Conservation (phyloP, 35 echinoderm and acorn worm species). For the Strongylocentrotus purpuratus region DNA sequence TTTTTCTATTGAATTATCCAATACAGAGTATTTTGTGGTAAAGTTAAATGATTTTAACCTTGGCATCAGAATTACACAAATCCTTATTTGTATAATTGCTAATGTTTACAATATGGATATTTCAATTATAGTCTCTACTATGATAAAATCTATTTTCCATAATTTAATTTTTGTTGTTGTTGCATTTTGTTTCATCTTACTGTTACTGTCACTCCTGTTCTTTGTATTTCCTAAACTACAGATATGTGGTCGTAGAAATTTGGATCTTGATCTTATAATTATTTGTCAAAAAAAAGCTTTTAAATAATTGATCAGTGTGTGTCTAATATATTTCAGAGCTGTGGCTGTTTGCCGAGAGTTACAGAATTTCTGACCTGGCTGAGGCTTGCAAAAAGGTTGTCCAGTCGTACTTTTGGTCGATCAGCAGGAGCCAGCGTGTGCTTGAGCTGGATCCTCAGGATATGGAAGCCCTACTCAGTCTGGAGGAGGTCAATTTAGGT, state of each 20-base stretch:
- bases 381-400: slow-evolving; percentile 10
- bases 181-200: background rate
- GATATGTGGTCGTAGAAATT: too few relatives aligned
- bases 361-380: background rate
- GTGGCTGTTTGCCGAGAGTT: slow-evolving; percentile 34
- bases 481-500: slow-evolving; percentile 26
- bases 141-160: too few relatives aligned
- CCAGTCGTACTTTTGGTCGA: background rate
- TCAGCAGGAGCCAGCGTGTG: background rate
- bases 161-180: too few relatives aligned
- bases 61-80: too few relatives aligned
- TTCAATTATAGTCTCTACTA: too few relatives aligned
- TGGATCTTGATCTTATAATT: background rate
- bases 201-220: background rate
- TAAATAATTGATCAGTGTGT: background rate
- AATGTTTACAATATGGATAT: too few relatives aligned
- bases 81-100: too few relatives aligned
- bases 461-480: background rate
- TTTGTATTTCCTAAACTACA: too few relatives aligned
- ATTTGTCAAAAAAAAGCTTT: background rate
- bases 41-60: too few relatives aligned
- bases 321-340: background rate
- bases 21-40: too few relatives aligned
- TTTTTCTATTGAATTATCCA: too few relatives aligned
- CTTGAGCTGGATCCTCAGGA: background rate